Evolutionary conservation across 2,113 vertebrate species (phyloP).

Genomic region (Pungitius pungitius): DNA sequence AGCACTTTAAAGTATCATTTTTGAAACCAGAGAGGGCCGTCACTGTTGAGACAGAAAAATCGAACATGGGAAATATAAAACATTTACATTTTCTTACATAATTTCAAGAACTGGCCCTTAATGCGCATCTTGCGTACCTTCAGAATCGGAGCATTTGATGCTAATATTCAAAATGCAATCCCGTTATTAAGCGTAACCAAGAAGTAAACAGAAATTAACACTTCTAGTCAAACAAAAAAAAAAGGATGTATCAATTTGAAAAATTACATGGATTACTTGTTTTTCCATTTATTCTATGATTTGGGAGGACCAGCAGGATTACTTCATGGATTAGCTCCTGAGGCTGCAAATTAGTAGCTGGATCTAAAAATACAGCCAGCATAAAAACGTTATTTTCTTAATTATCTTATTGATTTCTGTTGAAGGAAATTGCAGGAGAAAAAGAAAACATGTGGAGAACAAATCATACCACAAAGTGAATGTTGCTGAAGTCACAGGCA

Average conservation of each 20-base stretch:
- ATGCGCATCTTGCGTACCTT: neutral
- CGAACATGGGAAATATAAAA: neutral
- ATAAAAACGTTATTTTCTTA: neutral
- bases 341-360: neutral
- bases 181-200: neutral
- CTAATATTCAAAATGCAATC: neutral
- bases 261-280: neutral
- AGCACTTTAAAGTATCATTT: neutral
- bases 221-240: neutral
- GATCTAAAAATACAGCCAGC: neutral
- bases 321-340: neutral
- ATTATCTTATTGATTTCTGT: neutral
- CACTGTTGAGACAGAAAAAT: neutral
- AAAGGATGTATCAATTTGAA: neutral
- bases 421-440: neutral
- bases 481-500: neutral
- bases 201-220: neutral
- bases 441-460: neutral
- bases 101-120: neutral
- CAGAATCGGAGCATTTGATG: neutral
- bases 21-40: neutral
- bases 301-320: neutral
- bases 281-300: neutral
- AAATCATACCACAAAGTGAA: neutral
- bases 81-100: neutral